Conservation (phyloP, 2,113 vertebrate species). For the Oophaga pumilio region DNA sequence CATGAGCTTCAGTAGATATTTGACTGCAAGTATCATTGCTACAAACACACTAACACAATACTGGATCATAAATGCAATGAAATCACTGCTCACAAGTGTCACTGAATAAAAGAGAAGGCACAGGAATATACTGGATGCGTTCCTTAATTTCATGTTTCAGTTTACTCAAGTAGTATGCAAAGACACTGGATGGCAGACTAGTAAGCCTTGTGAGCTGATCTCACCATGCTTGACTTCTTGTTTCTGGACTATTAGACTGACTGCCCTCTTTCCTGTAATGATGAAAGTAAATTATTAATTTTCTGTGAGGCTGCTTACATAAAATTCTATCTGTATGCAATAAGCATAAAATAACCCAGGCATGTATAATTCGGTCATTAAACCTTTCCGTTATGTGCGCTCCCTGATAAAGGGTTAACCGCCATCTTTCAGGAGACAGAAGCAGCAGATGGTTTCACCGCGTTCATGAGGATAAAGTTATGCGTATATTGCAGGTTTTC, state of each 20-base stretch:
- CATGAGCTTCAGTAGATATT: too few relatives aligned
- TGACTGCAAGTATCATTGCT: not conserved
- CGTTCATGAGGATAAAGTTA: constrained; percentile 27
- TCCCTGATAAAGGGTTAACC: constrained; percentile 44
- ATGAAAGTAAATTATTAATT: constrained; percentile 56
- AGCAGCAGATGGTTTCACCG: constrained; percentile 15
- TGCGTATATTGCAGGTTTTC: constrained; percentile 14
- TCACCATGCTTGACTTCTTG: constrained; percentile 52
- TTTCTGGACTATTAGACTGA: constrained; percentile 57
- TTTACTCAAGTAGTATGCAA: constrained; percentile 26
- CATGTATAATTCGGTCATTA: constrained; percentile 50
- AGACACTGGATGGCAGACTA: constrained; percentile 33
- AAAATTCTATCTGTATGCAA: constrained; percentile 55
- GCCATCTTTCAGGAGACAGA: constrained; percentile 20
- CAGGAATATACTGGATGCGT: not conserved
- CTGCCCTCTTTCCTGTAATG: constrained; percentile 57
- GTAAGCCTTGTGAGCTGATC: constrained; percentile 49
- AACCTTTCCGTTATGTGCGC: constrained; percentile 19
- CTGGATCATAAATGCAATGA: not conserved
- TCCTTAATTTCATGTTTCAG: constrained; percentile 9
- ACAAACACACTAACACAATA: too few relatives aligned
- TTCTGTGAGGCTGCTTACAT: constrained; percentile 55
- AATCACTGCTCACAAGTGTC: not conserved
- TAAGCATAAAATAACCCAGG: constrained; percentile 50
- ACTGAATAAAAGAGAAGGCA: not conserved